Evolutionary conservation across 2,888 invertebrate species (phyloP), one percentile per base, ranked within the genome.

Genomic region (Empis livida): DNA sequence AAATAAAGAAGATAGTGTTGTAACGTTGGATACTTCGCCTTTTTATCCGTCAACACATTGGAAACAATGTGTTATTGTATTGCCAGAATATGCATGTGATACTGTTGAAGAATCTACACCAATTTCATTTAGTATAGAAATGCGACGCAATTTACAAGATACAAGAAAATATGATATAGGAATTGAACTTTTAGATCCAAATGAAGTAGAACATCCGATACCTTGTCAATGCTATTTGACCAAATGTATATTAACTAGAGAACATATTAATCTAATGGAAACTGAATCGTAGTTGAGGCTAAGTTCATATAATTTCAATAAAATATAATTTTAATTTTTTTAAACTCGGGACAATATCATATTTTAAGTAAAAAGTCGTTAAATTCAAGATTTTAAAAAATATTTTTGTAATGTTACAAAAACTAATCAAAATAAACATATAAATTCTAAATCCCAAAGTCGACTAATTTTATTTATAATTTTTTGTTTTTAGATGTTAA

Each of bases 31-130:
- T 44, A 94, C 94, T 1, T 82, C 87, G 2, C 93, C 94, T 3
- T 20, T n/a, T 4, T 71, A 75, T 37, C 73, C 77, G 0, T 73
- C 79, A 17, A 95, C 95, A 0, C 95, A 95, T 72, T 95, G 95
- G 95, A 91, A 93, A 62, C 95, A 95, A 67, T 92, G 92, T 1
- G 76, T 92, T 1, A 79, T 94, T 53, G 76, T 90, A 2, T 67
- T 94, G 41, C 90, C 91, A 0, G 65, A 77, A 16, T 73, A 76
- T 47, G 49, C 75, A 79, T 43, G 80, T 67, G 60, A 65, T 65
- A 57, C 54, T 15, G 55, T 65, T 2, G 64, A 63, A 5, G 55
- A 54, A 39, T 74, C 74, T 1, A 77, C 80, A 53, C 84, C 86
- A 1, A 72, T 88, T 40, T 80, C 82, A 15, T 85, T 82, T 65